Evolutionary conservation across 2,888 invertebrate species (phyloP), one percentile per base, ranked within the genome.

Genomic region (Adineta ricciae): DNA sequence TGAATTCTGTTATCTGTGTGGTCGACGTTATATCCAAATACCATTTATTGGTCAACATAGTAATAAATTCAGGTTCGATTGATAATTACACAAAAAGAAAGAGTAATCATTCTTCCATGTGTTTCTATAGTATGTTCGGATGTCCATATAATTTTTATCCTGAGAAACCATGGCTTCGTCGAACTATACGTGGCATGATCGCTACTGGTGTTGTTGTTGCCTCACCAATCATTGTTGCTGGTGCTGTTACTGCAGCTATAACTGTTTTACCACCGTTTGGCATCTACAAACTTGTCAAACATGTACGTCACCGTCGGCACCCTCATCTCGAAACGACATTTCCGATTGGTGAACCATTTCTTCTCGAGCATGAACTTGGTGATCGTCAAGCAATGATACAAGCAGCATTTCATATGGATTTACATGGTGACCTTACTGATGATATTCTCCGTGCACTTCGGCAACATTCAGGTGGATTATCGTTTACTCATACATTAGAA

Each of bases 1-100:
- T 0, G 88, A 89, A 83, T 91, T 91, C 87, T 91, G 91, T 87
- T 91, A 91, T 86, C 88, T 89, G 7, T 91, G 91, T 87, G 91
- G 91, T 11, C 90, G 90, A 83, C 88, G 88, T n/a, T 88, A 89
- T 78, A 87, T 88, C 16, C 87, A 88, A 21, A 85, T 90, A 83
- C 89, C 89, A 85, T 89, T 90, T 19, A 88, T 91, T 83, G 91
- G 91, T 19, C 46, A 82, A 46, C 82, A 82, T 82, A 82, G 46
- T 82, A 82, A 82, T 8, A 49, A 46, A 27, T 27, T 82, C 14
- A 82, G 82, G 41, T 41, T 50, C 14, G 11, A 50, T n/a, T n/a
- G n/a, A n/a, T n/a, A n/a, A n/a, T n/a, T n/a, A n/a, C n/a, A n/a
- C 21, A 2, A 50, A 50, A 8, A 50, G 14, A 50, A 50, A 50